Evolutionary conservation across 1,140 invertebrate genomes (phyloP), one percentile per base, ranked within the genome.

Genomic region (Linepithema humile): DNA sequence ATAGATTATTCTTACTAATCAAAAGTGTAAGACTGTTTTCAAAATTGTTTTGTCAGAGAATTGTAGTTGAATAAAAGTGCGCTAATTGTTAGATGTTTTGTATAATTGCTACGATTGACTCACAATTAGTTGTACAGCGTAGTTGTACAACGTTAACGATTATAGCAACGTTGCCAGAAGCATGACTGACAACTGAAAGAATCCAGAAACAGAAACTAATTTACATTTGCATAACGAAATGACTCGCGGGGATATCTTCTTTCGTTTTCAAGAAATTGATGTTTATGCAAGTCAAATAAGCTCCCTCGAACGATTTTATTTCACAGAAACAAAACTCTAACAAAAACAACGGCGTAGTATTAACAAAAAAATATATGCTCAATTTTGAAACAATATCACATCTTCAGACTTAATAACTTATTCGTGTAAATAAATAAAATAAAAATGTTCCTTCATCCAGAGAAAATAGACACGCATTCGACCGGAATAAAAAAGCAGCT

Each of bases 211-310:
- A 9, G 32, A 73, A 45, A 45, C 15, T 59, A 26, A 73, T 73
- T 57, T 73, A 73, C 50, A 57, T 57, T 57, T 29, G 26, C 23
- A 59, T 26, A 1, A 23, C 5, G 10, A 23, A 55, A 38, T 12
- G 32, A 15, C 4, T 26, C 23, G 20, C 10, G 59, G 9, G 2
- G 26, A 40, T 57, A 26, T 38, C 20, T 26, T 59, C 10, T n/a
- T 12, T 73, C 40, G 35, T 73, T 73, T 59, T 59, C 15, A 59
- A 59, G 23, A 38, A 26, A 38, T 59, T 59, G 23, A 40, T 59
- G 17, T 73, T 73, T 23, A 15, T 32, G 15, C 23, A 73, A 59
- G 15, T 38, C 15, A 73, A 73, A 73, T 57, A n/a, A 38, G 9
- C 32, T 73, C 9, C 7, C 59, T 26, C 59, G 20, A 38, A 55